Percentiles rank a stretch among this genome's conserved stretches.
These are phyloP conservation scores for Bombyx mandarina DNA, from an alignment of 1,140 invertebrate genomes.

Conservation along the genomic window DNA sequence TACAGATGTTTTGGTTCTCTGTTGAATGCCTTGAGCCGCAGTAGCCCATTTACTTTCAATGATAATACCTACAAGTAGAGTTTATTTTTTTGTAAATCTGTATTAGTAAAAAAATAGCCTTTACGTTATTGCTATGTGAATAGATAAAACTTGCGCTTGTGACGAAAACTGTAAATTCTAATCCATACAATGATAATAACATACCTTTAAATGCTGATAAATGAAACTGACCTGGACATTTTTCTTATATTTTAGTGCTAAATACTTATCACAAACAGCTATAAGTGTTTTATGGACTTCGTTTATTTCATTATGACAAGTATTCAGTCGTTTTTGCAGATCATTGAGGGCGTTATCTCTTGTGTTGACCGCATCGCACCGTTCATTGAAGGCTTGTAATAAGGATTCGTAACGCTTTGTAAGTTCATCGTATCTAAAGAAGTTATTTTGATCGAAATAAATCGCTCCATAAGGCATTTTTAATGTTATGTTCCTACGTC, in stretches of 20 bases:
- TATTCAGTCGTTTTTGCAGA: conserved; percentile 16
- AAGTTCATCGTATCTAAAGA: conserved; percentile 46
- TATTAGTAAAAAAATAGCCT: no score
- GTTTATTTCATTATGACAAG: conserved; percentile 22
- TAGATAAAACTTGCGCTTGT: neutral
- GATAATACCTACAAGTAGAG: no score
- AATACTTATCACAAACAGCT: conserved; percentile 40
- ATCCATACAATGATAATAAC: no score
- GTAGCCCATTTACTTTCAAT: no score
- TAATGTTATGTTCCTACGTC: no score
- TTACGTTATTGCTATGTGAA: no score
- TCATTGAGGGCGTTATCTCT: conserved; percentile 20
- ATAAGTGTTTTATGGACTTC: conserved; percentile 33
- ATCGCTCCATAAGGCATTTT: no score
- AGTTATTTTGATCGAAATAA: no score
- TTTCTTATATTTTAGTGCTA: conserved; percentile 31
- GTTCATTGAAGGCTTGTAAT: conserved; percentile 35
- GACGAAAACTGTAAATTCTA: no score
- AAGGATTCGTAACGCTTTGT: conserved; percentile 40
- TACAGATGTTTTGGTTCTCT: no score
- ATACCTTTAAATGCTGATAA: neutral
- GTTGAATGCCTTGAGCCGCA: no score
- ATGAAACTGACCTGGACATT: conserved; percentile 25
- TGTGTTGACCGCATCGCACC: conserved; percentile 18
- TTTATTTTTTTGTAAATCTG: no score